These are phyloP conservation scores for Rotaria macrura DNA, from an alignment of 2,888 invertebrate species.

Conservation along the genomic window DNA sequence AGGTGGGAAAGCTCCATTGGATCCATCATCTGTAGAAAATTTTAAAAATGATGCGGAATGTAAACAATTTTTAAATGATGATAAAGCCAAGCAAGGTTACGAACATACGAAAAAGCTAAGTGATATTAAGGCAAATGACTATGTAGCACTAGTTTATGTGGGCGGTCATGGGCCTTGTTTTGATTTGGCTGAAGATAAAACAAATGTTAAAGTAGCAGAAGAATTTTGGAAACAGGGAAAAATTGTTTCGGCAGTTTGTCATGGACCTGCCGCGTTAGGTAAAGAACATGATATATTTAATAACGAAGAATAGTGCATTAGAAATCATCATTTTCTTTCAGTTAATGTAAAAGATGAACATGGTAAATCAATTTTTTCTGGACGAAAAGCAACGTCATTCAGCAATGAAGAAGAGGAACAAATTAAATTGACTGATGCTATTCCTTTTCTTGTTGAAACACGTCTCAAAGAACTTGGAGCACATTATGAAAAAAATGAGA, in stretches of 20 bases:
- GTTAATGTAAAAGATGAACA: conserved; percentile 37
- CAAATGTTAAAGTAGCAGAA: conserved; percentile 36
- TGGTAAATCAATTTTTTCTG: conserved; percentile 37
- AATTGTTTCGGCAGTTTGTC: conserved; percentile 39
- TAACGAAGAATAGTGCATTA: no score
- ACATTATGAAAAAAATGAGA: conserved; percentile 34
- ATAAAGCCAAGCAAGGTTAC: conserved; percentile 40
- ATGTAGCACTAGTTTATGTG: conserved; percentile 38
- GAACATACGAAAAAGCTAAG: conserved; percentile 37
- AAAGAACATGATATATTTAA: no score
- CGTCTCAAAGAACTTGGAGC: conserved; percentile 37
- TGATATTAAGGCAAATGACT: conserved; percentile 38
- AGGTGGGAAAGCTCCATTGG: not conserved
- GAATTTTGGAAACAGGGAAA: conserved; percentile 38
- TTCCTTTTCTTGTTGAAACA: conserved; percentile 41
- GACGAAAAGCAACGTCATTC: conserved; percentile 38
- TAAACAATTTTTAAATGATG: conserved; percentile 44
- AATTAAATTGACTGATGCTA: conserved; percentile 36
- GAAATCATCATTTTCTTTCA: no score
- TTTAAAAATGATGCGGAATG: conserved; percentile 35
- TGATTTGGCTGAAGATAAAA: conserved; percentile 36
- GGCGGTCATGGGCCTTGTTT: conserved; percentile 42
- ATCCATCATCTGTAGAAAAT: not conserved
- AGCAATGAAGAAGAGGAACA: conserved; percentile 39
- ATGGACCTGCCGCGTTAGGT: conserved; percentile 38